Conservation (phyloP, 2,797 vertebrate genomes). For the Helicolenus hilgendorfi region DNA sequence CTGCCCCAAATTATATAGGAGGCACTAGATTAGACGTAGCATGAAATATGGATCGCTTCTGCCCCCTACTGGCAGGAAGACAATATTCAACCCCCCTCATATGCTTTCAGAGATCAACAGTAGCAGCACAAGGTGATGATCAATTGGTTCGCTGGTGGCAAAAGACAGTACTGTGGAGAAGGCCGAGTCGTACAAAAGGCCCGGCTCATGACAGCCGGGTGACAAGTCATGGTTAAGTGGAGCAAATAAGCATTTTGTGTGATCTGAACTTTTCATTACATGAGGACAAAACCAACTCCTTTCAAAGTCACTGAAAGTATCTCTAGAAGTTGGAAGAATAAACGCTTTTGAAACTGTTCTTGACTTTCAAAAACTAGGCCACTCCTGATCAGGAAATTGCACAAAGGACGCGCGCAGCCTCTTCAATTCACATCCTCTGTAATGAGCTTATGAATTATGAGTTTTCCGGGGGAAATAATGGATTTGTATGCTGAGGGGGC, state of each 20-base stretch:
- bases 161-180: constrained; percentile 16
- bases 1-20: constrained; percentile 60
- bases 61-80: constrained; percentile 76
- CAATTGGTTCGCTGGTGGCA: background rate
- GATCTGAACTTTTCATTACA: constrained; percentile 28
- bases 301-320: constrained; percentile 69
- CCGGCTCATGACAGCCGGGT: background rate
- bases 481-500: constrained; percentile 82
- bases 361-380: constrained; percentile 83
- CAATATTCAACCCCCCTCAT: background rate
- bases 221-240: constrained; percentile 14
- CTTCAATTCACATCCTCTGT: constrained; percentile 82
- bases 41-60: constrained; percentile 68
- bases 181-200: background rate
- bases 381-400: constrained; percentile 83
- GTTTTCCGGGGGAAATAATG: constrained; percentile 83
- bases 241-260: constrained; percentile 15
- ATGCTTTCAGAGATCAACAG: background rate
- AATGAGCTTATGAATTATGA: constrained; percentile 89
- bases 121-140: constrained; percentile 29
- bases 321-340: constrained; percentile 51
- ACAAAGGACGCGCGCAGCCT: constrained; percentile 73
- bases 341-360: constrained; percentile 65
- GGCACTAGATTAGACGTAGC: constrained; percentile 2
- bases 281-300: constrained; percentile 38